Base-by-base conservation (phyloP, 2,797 vertebrate genomes). In the Pachyuromys duprasi region DNA sequence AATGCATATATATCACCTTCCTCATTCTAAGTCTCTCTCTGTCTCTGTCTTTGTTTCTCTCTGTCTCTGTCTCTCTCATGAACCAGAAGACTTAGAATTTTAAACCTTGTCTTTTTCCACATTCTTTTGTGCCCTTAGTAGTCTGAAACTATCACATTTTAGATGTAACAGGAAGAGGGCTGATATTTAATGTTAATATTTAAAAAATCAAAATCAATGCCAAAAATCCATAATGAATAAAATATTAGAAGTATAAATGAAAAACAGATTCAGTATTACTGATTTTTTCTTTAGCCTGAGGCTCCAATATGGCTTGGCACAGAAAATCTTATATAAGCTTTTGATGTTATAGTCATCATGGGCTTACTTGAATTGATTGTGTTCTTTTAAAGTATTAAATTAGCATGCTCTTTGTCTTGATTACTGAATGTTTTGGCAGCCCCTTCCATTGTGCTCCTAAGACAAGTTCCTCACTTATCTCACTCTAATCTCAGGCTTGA, bases 211-310 rank as follows among this genome's bases (percentile, higher is more conserved):
- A 97, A 96, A 95, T 96, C 90, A 92, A 97, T 96, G 39, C 53
- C n/a, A 87, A 95, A 96, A 96, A 95, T 92, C 84, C 36, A 89
- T 86, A 42, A 96, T 80, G 96, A 94, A 92, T 53, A 95, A 93
- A 96, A 72, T 95, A 93, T 92, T 36, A 69, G 63, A 95, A 95
- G 91, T 92, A 94, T 96, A 96, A 96, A 93, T 93, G 84, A 93
- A 95, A 96, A 94, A 78, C 86, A 26, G 36, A 88, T 93, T 97
- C 86, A 70, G 84, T 92, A 86, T 86, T 92, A 87, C 90, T 93
- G 79, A 90, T 69, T 94, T 89, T 94, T 92, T 75, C 65, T 91
- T 92, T 96, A 88, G 93, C 90, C 76, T 93, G 45, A 20, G 88
- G 91, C 84, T 89, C n/a, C 26, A 86, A 4, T 92, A 80, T 89